Percentiles rank a stretch among this genome's conserved stretches.
Conservation (phyloP, 2,113 vertebrate species). For the Microtus richardsoni region DNA sequence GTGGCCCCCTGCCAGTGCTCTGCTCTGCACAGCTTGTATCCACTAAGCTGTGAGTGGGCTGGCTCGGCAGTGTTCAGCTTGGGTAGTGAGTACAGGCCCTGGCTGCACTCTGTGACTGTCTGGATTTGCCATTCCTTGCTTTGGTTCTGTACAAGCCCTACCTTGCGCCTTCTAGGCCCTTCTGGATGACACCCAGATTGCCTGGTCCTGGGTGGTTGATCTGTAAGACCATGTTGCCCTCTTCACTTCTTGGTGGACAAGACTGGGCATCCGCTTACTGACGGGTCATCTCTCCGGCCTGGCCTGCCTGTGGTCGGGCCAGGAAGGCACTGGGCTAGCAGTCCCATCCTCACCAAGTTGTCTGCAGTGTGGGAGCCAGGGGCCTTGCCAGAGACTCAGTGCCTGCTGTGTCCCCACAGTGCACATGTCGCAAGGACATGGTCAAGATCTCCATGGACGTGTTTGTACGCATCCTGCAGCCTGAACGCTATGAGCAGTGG, state of each 20-base stretch:
- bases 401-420: slow-evolving; percentile 84
- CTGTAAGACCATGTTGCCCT: not conserved
- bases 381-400: not conserved
- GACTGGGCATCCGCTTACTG: not conserved
- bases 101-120: not conserved
- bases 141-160: not conserved
- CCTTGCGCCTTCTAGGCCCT: not conserved
- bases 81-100: not conserved
- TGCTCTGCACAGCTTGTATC: not conserved
- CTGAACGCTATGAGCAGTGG: slow-evolving; percentile 95
- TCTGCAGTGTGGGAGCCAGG: not conserved
- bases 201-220: not conserved
- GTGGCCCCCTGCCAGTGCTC: not conserved
- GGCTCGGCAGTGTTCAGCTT: not conserved
- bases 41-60: not conserved
- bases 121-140: not conserved
- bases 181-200: not conserved
- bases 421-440: slow-evolving; percentile 98
- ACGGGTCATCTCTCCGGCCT: not conserved
- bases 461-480: slow-evolving; percentile 96
- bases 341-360: not conserved
- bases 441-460: slow-evolving; percentile 99
- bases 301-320: not conserved
- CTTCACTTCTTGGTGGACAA: not conserved
- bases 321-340: not conserved